phyloP scores from a whole-genome alignment of 2,888 invertebrate species.

The Zeuzera pyrina region DNA sequence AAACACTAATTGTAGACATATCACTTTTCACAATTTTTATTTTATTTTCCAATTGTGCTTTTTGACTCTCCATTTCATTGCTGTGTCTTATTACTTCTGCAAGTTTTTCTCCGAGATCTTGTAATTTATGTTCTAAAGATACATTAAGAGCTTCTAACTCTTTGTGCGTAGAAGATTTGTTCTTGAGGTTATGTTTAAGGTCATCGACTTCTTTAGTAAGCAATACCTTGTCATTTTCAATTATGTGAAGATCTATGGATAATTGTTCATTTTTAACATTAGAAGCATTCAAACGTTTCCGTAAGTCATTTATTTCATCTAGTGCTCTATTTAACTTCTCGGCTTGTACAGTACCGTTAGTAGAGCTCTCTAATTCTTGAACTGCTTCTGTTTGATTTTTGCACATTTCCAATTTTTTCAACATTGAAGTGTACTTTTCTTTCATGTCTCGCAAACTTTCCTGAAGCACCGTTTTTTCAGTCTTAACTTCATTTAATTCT shows the following conservation, averaged over 20 bases:
- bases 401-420: constrained; percentile 50
- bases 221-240: constrained; percentile 66
- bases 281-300: constrained; percentile 38
- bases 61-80: constrained; percentile 12
- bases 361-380: constrained; percentile 57
- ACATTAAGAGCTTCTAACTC: constrained; percentile 32
- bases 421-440: constrained; percentile 67
- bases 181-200: constrained; percentile 40
- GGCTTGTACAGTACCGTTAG: constrained; percentile 26
- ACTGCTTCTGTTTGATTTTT: constrained; percentile 60
- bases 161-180: constrained; percentile 29
- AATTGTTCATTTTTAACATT: constrained; percentile 62
- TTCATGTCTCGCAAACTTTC: constrained; percentile 67
- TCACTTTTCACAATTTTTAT: constrained; percentile 25
- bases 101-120: constrained; percentile 32
- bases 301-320: constrained; percentile 54
- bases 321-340: constrained; percentile 36
- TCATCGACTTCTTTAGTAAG: constrained; percentile 57
- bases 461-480: constrained; percentile 58
- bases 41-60: constrained; percentile 17
- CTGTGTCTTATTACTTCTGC: constrained; percentile 27
- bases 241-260: constrained; percentile 64
- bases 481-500: constrained; percentile 58
- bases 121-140: constrained; percentile 42
- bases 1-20: constrained; percentile 12